Evolutionary conservation across 2,888 invertebrate species (phyloP), one percentile per base, ranked within the genome.

Genomic region (Eugnorisma glareosa): DNA sequence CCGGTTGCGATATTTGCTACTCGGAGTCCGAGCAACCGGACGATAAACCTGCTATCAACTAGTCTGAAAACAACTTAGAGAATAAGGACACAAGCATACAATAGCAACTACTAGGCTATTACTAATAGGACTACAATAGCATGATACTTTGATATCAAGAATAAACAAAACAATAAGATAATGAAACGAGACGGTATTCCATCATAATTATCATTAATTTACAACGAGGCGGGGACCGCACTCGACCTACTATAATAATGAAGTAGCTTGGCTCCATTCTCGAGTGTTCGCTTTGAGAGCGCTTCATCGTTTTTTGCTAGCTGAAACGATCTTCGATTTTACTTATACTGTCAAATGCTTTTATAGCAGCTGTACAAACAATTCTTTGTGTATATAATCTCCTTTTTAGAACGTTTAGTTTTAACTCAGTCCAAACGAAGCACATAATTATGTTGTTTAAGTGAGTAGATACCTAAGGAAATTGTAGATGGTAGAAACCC

Each of bases 1-100:
- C 97, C 91, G 98, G 99, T 96, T 98, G 98, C 92, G 98, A 98
- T 87, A 94, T 96, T 81, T 96, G 96, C 92, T 95, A 92, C 88
- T 96, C 96, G 45, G 96, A 96, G 43, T 96, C 96, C 24, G 96
- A 96, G 67, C 90, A 92, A 43, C 93, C 95, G 48, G 96, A 96
- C 77, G 95, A 96, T 88, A 96, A 96, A 91, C 91, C 94, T 68
- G 94, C 93, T 88, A 94, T 96, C 82, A 93, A 93, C 93, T 96
- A 96, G 94, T 94, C 94, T 86, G 86, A 87, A 86, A 86, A 88
- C 79, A 80, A 79, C 80, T 85, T 86, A 83, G 81, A 84, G 71
- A 84, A 84, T 86, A 85, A 83, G 79, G 81, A 78, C 77, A 77
- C 79, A 83, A n/a, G n/a, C n/a, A n/a, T n/a, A n/a, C n/a, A n/a